These are phyloP conservation scores for Heliornis fulica DNA, from an alignment of 2,113 vertebrate genomes.

Conservation along the genomic window DNA sequence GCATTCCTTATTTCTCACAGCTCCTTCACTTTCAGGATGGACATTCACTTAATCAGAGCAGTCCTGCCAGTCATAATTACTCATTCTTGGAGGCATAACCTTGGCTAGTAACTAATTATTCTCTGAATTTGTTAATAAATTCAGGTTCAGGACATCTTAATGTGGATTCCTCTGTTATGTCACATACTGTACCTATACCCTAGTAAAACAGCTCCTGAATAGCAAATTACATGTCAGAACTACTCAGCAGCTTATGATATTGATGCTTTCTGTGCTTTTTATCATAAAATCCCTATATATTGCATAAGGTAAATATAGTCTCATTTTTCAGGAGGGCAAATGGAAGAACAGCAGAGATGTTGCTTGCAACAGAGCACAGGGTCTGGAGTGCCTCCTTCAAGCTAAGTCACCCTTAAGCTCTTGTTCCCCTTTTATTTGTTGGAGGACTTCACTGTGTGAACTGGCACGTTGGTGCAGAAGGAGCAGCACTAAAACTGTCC, in stretches of 20 bases:
- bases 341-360: background rate
- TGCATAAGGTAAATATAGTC: background rate
- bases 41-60: background rate
- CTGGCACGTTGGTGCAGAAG: background rate
- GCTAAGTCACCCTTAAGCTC: background rate
- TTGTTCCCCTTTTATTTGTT: background rate
- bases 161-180: background rate
- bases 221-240: background rate
- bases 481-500: background rate
- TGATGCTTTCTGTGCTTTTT: background rate
- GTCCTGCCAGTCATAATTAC: background rate
- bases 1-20: conserved; percentile 14
- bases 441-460: background rate
- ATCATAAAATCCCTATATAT: background rate
- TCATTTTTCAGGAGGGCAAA: background rate
- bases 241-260: background rate
- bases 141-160: background rate
- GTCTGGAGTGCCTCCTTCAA: background rate
- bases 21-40: background rate
- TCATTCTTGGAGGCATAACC: background rate
- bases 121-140: conserved; percentile 14
- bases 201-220: background rate
- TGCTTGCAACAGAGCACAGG: background rate
- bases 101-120: conserved; percentile 2
- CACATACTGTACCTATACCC: background rate